phyloP scores from a whole-genome alignment of 1,140 invertebrate species.

The Lamellibrachia luymesi region DNA sequence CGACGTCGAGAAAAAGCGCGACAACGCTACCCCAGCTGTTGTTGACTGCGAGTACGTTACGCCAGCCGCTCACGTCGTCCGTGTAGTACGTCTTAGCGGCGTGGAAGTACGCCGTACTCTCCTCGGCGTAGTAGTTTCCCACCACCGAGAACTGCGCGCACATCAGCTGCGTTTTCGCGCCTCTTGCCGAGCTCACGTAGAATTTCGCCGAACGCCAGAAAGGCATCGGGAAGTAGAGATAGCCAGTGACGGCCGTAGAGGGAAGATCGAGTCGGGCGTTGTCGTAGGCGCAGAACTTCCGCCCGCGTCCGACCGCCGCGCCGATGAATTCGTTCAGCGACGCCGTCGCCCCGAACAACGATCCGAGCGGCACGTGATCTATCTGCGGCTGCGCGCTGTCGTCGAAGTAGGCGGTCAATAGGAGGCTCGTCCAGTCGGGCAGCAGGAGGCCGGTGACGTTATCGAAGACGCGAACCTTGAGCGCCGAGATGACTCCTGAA shows the following conservation, averaged over 20 bases:
- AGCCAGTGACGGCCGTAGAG: slow-evolving; percentile 19
- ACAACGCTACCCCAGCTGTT: slow-evolving; percentile 27
- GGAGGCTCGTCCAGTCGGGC: slow-evolving; percentile 20
- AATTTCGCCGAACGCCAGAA: slow-evolving; percentile 21
- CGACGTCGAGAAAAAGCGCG: slow-evolving; percentile 21
- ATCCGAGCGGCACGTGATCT: slow-evolving; percentile 20
- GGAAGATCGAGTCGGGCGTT: background rate
- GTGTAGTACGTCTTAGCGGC: slow-evolving; percentile 11
- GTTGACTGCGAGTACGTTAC: slow-evolving; percentile 9
- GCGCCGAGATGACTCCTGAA: slow-evolving; percentile 19
- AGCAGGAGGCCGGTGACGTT: background rate
- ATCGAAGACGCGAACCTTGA: slow-evolving; percentile 16
- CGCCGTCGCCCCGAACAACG: slow-evolving; percentile 20
- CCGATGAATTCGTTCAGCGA: slow-evolving; percentile 24
- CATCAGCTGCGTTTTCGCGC: slow-evolving; percentile 8
- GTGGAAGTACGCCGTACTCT: slow-evolving; percentile 23
- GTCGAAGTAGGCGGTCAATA: slow-evolving; percentile 22
- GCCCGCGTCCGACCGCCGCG: slow-evolving; percentile 20
- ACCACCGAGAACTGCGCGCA: slow-evolving; percentile 21
- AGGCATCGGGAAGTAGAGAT: slow-evolving; percentile 28
- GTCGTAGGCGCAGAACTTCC: slow-evolving; percentile 12
- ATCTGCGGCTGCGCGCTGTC: slow-evolving; percentile 18
- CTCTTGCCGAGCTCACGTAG: background rate
- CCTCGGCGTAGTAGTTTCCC: slow-evolving; percentile 19
- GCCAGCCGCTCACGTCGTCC: slow-evolving; percentile 17